Base-by-base conservation (phyloP, 2,113 vertebrate species). In the Dromiciops gliroides region DNA sequence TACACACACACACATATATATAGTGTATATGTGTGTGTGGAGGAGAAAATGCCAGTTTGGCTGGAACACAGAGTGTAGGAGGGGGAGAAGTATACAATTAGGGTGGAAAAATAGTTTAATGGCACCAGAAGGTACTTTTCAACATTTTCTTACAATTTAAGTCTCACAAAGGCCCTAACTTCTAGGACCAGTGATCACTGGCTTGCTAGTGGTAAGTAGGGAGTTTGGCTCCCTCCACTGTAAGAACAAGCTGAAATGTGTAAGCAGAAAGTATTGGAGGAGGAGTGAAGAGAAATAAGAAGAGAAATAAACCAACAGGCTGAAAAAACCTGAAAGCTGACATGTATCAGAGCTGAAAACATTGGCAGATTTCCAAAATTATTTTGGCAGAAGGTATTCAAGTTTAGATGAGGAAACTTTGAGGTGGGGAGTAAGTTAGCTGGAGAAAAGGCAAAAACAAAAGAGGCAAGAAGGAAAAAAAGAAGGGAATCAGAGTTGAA, bases 331-430 rank as follows among this genome's bases (percentile, higher is more conserved):
- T 97, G 93, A 94, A 97, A 98, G 96, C 93, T 97, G 97, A 98
- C 94, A 98, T 89, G 90, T 96, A 96, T 96, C 96, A 95, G 94
- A 95, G 96, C 31, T 95, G 91, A 96, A 97, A 98, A 97, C 0
- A 44, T 1, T 97, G 97, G 97, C 96, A 91, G 92, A 95, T 97
- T 97, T 94, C 98, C 98, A 98, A 92, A 95, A 96, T 83, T 97
- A 97, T 98, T 98, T 98, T 98, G 48, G 0, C 90, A 94, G 51
- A 98, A 98, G 96, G 94, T 96, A 97, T 96, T 98, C 96, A 98
- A 98, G 95, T 98, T 98, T 97, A 98, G 95, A 98, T 98, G 93
- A 97, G 96, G 95, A 98, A 98, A 98, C 97, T 98, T 98, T 98
- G 98, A 97, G 97, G 93, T 96, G 97, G 97, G 97, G 95, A 98